Evolutionary conservation across 2,888 invertebrate genomes (phyloP).

Genomic region (Pediacus dermestoides): DNA sequence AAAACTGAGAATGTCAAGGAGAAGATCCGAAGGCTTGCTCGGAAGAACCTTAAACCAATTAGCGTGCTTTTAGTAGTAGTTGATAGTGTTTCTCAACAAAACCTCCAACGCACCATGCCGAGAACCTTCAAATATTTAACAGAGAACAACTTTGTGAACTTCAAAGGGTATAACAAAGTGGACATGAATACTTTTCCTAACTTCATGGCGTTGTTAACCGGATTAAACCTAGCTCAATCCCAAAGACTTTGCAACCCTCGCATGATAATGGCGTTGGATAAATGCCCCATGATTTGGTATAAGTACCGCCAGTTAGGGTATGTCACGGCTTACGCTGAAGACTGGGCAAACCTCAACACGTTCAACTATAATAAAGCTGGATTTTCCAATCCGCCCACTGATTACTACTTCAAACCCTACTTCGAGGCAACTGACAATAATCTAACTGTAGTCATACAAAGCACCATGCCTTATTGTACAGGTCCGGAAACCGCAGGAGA

Average conservation of each 20-base stretch:
- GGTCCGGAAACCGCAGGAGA: constrained; percentile 62
- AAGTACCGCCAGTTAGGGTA: constrained; percentile 67
- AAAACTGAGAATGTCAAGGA: constrained; percentile 41
- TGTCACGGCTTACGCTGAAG: constrained; percentile 78
- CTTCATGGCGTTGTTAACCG: constrained; percentile 76
- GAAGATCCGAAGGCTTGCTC: constrained; percentile 48
- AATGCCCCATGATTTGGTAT: constrained; percentile 76
- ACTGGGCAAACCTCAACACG: constrained; percentile 67
- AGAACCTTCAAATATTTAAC: constrained; percentile 65
- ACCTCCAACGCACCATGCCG: constrained; percentile 73
- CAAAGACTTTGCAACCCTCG: constrained; percentile 51
- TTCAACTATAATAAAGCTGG: constrained; percentile 73
- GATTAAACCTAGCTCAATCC: constrained; percentile 47
- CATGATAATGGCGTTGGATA: constrained; percentile 58
- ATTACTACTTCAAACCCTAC: constrained; percentile 77
- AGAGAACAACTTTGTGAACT: constrained; percentile 49
- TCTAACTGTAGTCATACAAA: constrained; percentile 20
- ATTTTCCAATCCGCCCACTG: constrained; percentile 71
- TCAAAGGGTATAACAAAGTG: constrained; percentile 57
- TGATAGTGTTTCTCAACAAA: constrained; percentile 79
- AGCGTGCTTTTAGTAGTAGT: constrained; percentile 79
- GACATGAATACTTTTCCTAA: constrained; percentile 91
- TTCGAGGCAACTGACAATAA: constrained; percentile 63
- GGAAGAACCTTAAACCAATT: constrained; percentile 43
- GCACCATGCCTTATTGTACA: constrained; percentile 50